Conservation (phyloP, 2,113 vertebrate species). For the Cyprinodon variegatus region DNA sequence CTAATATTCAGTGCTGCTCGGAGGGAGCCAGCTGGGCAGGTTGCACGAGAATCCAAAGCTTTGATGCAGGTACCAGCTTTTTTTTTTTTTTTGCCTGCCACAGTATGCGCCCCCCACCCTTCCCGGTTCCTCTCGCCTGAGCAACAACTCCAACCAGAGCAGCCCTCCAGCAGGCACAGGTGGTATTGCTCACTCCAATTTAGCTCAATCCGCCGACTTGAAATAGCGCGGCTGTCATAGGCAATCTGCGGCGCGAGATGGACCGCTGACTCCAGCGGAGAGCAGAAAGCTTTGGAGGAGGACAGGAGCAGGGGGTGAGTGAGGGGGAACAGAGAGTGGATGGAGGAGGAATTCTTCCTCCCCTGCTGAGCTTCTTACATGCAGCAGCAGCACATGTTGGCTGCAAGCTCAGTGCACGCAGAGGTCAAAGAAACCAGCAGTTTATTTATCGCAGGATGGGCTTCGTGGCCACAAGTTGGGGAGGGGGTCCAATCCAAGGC, state of each 20-base stretch:
- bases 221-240: conserved; percentile 77
- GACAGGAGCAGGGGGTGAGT: conserved; percentile 9
- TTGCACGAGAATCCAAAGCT: conserved; percentile 68
- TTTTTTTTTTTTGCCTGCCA: conserved; percentile 9
- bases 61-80: conserved; percentile 77
- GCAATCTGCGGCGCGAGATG: conserved; percentile 75
- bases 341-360: conserved; percentile 25
- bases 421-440: conserved; percentile 71
- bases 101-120: background rate
- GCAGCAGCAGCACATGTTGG: conserved; percentile 60
- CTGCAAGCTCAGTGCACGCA: conserved; percentile 26
- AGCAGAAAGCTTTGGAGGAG: conserved; percentile 15
- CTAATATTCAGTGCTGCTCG: conserved; percentile 44
- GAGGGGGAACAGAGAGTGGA: conserved; percentile 32
- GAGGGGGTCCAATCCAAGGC: conserved; percentile 51
- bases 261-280: conserved; percentile 62
- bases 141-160: conserved; percentile 56
- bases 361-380: conserved; percentile 55
- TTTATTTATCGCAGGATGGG: conserved; percentile 58
- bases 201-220: conserved; percentile 79
- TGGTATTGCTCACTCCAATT: conserved; percentile 82
- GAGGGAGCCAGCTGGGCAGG: conserved; percentile 69
- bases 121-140: conserved; percentile 46
- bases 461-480: conserved; percentile 20
- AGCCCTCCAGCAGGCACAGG: conserved; percentile 77